Evolutionary conservation across 2,797 vertebrate species (phyloP), one percentile per base, ranked within the genome.

Genomic region (Bryconaethiops microstoma): DNA sequence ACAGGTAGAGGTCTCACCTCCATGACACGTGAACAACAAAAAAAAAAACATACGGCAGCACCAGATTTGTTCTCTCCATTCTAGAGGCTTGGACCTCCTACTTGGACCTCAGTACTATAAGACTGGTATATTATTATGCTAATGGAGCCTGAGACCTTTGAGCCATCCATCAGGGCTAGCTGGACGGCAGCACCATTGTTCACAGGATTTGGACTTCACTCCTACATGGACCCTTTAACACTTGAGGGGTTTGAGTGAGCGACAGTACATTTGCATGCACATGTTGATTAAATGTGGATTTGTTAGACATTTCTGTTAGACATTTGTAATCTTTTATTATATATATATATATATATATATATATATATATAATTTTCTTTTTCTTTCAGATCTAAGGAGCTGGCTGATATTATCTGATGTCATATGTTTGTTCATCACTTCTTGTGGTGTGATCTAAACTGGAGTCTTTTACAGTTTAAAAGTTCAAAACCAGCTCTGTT

Each of bases 121-220:
- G 92, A 92, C 93, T 90, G 92, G 87, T 90, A 86, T 91, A 90
- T 92, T 90, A 81, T 92, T 79, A 94, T 95, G 94, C 89, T 94
- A 95, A 95, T 93, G 87, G 84, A 89, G 86, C 88, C 92, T 91
- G 91, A 93, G 93, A 91, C 91, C 88, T 90, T 93, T 89, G 90
- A 94, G 92, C 93, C 92, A 93, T 94, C 92, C 88, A 94, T 95
- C 94, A 94, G 90, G 91, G 89, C 90, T 91, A 91, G 86, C 92
- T 92, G 91, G 86, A 87, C 86, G 89, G 84, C 84, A 80, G 90
- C 83, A 83, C 89, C 86, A 91, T 94, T 95, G 92, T 95, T 88
- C 91, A 86, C 88, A 89, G 87, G 88, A 92, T 89, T 90, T 86
- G 88, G 88, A 87, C 90, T 91, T 88, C 83, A 84, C 63, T 70